phyloP scores from a whole-genome alignment of 2,888 invertebrate species.

The Agonopterix subpropinquella region DNA sequence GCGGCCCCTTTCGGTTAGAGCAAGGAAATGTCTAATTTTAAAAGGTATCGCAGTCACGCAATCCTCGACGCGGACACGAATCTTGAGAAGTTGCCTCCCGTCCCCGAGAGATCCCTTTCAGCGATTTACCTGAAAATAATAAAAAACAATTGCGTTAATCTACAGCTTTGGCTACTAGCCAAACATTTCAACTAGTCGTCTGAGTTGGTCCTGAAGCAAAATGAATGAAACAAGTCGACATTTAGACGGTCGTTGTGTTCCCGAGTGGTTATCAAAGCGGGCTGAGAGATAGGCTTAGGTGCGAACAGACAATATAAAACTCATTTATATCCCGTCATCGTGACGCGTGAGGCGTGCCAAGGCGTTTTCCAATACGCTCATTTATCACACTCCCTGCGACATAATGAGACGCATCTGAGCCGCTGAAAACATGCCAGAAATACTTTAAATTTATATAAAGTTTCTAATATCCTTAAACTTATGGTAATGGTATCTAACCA shows the following conservation, averaged over 20 bases:
- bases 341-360: constrained; percentile 65
- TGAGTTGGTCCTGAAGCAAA: constrained; percentile 61
- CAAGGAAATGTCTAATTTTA: constrained; percentile 10
- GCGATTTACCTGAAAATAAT: constrained; percentile 72
- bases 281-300: constrained; percentile 63
- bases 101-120: constrained; percentile 52
- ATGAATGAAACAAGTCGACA: constrained; percentile 62
- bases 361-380: constrained; percentile 69
- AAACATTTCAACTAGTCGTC: constrained; percentile 69
- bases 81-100: constrained; percentile 37
- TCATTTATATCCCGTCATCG: constrained; percentile 69
- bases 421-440: constrained; percentile 37
- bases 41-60: constrained; percentile 18
- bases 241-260: constrained; percentile 44
- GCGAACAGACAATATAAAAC: constrained; percentile 69
- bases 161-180: constrained; percentile 63
- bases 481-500: constrained; percentile 22
- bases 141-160: constrained; percentile 66
- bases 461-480: constrained; percentile 32
- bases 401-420: constrained; percentile 67
- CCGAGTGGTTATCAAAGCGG: constrained; percentile 53
- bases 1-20: constrained; percentile 9
- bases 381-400: constrained; percentile 66
- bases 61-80: constrained; percentile 27
- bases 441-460: constrained; percentile 53